A percentile compares a stretch with the other conserved stretches of the same genome.
These are phyloP conservation scores for Morpho helenor DNA, from an alignment of 2,888 invertebrate genomes.

Conservation along the genomic window DNA sequence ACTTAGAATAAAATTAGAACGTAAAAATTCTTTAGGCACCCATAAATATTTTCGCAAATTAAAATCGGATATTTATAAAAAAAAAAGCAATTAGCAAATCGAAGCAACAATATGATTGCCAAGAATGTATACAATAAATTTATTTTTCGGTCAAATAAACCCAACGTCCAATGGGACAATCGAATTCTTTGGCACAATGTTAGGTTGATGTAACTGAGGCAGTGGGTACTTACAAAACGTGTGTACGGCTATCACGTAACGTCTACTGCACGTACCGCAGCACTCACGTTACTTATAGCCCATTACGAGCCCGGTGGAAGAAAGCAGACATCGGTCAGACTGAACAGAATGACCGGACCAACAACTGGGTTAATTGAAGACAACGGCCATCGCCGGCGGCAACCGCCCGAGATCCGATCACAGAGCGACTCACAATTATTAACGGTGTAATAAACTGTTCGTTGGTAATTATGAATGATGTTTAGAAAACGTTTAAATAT, in stretches of 20 bases:
- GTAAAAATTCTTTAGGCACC: neutral
- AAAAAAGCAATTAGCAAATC: conserved; percentile 14
- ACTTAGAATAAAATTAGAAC: no score
- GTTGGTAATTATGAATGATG: conserved; percentile 25
- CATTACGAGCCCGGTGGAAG: conserved; percentile 50
- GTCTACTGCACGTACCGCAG: conserved; percentile 46
- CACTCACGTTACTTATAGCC: conserved; percentile 61
- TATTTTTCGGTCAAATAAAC: conserved; percentile 10
- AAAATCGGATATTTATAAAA: conserved; percentile 12
- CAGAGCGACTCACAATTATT: conserved; percentile 45
- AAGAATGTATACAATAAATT: conserved; percentile 14
- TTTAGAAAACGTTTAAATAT: conserved; percentile 5
- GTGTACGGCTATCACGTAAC: conserved; percentile 50
- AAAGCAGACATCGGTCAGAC: conserved; percentile 75
- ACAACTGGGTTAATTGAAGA: conserved; percentile 75
- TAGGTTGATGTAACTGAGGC: conserved; percentile 12
- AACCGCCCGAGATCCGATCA: conserved; percentile 52
- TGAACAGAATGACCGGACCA: conserved; percentile 59
- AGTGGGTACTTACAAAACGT: conserved; percentile 32
- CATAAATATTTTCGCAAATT: neutral
- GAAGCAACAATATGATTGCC: conserved; percentile 11
- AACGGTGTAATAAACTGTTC: conserved; percentile 52
- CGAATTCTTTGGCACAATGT: conserved; percentile 21
- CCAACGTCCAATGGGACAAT: conserved; percentile 8
- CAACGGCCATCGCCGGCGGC: conserved; percentile 60